Evolutionary conservation across 2,113 vertebrate genomes (phyloP).

Genomic region (Butorides virescens): DNA sequence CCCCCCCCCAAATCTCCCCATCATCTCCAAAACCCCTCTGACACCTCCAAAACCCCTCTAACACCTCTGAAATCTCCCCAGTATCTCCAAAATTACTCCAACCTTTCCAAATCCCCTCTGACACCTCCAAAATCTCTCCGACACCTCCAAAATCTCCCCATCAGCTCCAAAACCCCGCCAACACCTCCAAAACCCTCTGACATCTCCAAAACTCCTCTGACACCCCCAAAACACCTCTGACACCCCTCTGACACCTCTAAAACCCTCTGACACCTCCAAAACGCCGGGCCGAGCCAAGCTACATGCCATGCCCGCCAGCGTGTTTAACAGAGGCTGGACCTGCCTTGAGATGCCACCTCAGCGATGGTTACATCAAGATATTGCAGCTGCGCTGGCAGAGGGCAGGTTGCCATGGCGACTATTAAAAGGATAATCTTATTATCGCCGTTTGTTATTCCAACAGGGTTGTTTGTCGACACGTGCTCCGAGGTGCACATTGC

Average conservation of each 20-base stretch:
- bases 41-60: neutral
- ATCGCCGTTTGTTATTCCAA: rapidly evolving
- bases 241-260: neutral
- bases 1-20: neutral
- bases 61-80: neutral
- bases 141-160: neutral
- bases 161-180: rapidly evolving
- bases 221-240: no score
- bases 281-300: rapidly evolving
- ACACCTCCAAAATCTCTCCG: neutral
- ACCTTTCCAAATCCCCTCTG: neutral
- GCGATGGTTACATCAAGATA: neutral
- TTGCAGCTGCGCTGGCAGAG: neutral
- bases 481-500: neutral
- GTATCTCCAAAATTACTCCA: rapidly evolving
- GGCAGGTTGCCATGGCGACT: neutral
- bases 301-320: rapidly evolving
- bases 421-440: neutral
- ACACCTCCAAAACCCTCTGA: neutral
- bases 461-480: neutral
- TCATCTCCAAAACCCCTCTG: neutral
- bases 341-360: neutral
- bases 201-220: neutral
- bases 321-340: neutral
- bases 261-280: neutral